Evolutionary conservation across 2,113 vertebrate genomes (phyloP), one percentile per base, ranked within the genome.

Genomic region (Campylorhamphus procurvoides): DNA sequence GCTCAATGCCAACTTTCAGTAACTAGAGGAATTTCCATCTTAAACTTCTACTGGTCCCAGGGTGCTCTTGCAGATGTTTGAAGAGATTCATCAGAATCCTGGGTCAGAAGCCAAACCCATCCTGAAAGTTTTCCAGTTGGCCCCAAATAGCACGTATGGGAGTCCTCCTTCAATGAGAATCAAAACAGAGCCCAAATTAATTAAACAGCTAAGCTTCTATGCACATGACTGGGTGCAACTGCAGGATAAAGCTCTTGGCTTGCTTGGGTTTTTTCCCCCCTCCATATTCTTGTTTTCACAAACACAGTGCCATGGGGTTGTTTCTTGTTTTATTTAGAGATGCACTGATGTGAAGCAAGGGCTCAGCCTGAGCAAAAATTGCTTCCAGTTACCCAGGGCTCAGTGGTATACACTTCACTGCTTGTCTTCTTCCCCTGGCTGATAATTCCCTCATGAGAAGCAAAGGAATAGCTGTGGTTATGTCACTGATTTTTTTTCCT

Each of bases 171-270:
- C 72, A 58, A 87, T 69, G 52, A 91, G 56, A 81, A 68, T 40
- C 49, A 31, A 71, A 91, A 60, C 33, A 71, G 37, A 92, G 56
- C 39, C 69, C 72, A 25, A 81, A 88, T 93, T 88, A 94, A 96
- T 96, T 96, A 95, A 96, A 96, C 90, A 81, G 72, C 78, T 86
- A 88, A 92, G 94, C 90, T 59, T 86, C 93, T 93, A 14, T 95
- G 81, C 94, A 84, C 96, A 86, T 81, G 56, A 86, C 64, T 81
- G 72, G 60, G 12, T 74, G 39, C 75, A 95, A 87, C 46, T 74
- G 72, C 72, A 91, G 55, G 44, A 74, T 71, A 90, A 91, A 0
- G 9, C 83, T 94, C 47, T 55, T 11, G 56, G 89, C 59, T 52
- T 89, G 39, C 20, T 60, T 63, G 1, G 33, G 64, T 40, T 24